phyloP scores from a whole-genome alignment of 2,888 invertebrate genomes.

The Dusona sp. region DNA sequence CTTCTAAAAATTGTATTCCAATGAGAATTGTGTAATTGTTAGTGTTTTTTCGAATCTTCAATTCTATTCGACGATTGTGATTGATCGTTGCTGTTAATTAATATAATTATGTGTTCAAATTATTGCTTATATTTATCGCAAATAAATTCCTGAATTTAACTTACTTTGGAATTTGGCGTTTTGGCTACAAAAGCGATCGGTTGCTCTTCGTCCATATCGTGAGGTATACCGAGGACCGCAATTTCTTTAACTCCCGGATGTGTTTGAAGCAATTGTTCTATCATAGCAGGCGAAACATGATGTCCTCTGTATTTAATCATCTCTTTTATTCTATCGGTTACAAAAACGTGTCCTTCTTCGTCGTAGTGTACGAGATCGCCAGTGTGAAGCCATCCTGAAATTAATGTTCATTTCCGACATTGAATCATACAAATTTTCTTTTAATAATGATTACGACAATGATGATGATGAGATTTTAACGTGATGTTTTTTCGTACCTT shows the following conservation, averaged over 20 bases:
- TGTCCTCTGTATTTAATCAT: slow-evolving; percentile 79
- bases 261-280: slow-evolving; percentile 76
- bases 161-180: slow-evolving; percentile 50
- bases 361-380: slow-evolving; percentile 81
- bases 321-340: slow-evolving; percentile 80
- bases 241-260: slow-evolving; percentile 79
- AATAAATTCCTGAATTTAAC: background rate
- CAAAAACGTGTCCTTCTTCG: slow-evolving; percentile 77
- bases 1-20: background rate
- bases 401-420: background rate
- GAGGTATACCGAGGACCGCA: slow-evolving; percentile 77
- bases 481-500: slow-evolving; percentile 66
- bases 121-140: too few relatives aligned
- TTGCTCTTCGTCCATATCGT: slow-evolving; percentile 76
- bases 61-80: too few relatives aligned
- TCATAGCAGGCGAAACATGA: slow-evolving; percentile 79
- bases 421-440: background rate
- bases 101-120: background rate
- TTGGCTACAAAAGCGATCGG: slow-evolving; percentile 79
- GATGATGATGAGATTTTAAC: background rate
- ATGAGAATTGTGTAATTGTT: background rate
- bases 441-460: background rate
- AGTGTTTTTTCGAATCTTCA: too few relatives aligned
- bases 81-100: too few relatives aligned
- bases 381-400: slow-evolving; percentile 77